Evolutionary conservation across 2,113 vertebrate genomes (phyloP).

Genomic region (Alligator sinensis): DNA sequence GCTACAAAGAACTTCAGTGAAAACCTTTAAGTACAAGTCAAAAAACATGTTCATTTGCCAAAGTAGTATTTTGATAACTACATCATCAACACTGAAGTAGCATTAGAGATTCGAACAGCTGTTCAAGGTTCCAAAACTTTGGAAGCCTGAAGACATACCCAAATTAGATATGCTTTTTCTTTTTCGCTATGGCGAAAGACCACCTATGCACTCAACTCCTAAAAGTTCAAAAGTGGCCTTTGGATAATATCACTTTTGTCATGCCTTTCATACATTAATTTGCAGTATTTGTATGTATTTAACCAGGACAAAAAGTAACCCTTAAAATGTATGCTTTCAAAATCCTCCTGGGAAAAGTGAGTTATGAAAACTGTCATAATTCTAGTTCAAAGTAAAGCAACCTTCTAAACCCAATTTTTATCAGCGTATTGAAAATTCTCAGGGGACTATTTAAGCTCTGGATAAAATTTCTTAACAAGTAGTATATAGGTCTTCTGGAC

Average conservation of each 20-base stretch:
- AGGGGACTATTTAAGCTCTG: neutral
- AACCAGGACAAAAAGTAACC: neutral
- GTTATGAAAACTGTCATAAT: neutral
- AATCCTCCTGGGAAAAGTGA: neutral
- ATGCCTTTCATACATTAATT: neutral
- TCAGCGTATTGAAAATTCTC: neutral
- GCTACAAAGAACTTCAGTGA: neutral
- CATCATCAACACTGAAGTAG: slow-evolving; percentile 2
- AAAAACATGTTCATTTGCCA: neutral
- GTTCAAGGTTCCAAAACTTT: slow-evolving; percentile 30
- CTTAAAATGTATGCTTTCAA: neutral
- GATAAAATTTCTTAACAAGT: neutral
- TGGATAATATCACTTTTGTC: neutral
- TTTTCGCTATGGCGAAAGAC: neutral
- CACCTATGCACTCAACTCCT: neutral
- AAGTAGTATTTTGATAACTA: slow-evolving; percentile 44
- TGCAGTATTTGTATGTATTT: neutral
- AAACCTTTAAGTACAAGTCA: slow-evolving; percentile 18
- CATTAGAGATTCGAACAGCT: slow-evolving; percentile 49
- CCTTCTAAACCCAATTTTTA: neutral
- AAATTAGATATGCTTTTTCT: neutral
- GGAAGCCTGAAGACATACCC: slow-evolving; percentile 60
- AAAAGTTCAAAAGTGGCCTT: neutral
- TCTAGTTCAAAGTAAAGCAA: neutral
- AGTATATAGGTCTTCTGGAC: too few species aligned